Evolutionary conservation across 1,140 invertebrate species (phyloP), one percentile per base, ranked within the genome.

Genomic region (Diachasma alloeum): DNA sequence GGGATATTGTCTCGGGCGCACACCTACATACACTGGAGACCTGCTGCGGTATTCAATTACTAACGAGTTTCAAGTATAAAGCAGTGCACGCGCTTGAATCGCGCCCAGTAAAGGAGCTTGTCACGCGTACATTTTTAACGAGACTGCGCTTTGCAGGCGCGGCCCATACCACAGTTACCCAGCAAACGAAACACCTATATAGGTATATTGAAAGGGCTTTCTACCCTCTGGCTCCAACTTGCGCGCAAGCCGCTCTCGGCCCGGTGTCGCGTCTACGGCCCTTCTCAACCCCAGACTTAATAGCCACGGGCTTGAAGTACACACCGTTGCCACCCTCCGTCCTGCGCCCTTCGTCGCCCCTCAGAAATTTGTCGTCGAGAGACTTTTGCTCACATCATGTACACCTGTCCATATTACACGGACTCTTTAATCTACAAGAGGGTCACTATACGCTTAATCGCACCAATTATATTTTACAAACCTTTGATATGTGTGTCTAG

Each of bases 121-220:
- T 82, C 79, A 79, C 79, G 73, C 79, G 77, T 82, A 68, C 79
- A 69, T 80, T 81, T 82, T 82, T 82, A 82, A 82, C 68, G 81
- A 82, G 79, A 72, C 72, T 74, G 19, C 66, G 48, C 48, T 56
- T 56, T 56, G 48, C 48, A 19, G 19, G 48, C 48, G 6, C n/a
- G 17, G n/a, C 48, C 48, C 19, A 56, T 56, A 56, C 48, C 48
- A 56, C 48, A 56, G 19, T 42, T 42, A 42, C 39, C 39, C 13
- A 42, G 39, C 39, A 56, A 56, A 56, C 48, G 48, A 56, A 56
- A 56, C 19, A 56, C 48, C n/a, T 56, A 56, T 56, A 56, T 56
- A 56, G 48, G 19, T 56, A 56, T 56, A 56, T 56, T 56, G 6
- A 15, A 56, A 22, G 48, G n/a, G 48, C n/a, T 56, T 56, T 56